A percentile compares a stretch with the other conserved stretches of the same genome.
Evolutionary conservation across 2,888 invertebrate species (phyloP).

Genomic region (Tupiocoris notatus): DNA sequence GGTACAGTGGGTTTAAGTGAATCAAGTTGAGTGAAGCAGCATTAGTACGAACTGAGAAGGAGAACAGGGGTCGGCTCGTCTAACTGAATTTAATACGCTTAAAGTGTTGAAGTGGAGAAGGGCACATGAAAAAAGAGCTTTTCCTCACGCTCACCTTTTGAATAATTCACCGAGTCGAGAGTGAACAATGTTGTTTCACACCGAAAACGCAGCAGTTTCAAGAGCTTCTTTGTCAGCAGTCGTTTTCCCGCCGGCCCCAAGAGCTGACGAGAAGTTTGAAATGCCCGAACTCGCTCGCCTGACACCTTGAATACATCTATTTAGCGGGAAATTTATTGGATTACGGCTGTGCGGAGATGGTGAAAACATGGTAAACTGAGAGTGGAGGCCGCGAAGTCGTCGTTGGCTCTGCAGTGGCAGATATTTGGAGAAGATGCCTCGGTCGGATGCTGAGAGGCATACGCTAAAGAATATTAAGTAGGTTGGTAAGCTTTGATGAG

Average conservation of each 20-base stretch:
- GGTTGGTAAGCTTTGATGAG: no score
- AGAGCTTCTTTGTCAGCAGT: constrained; percentile 20
- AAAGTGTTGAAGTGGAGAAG: constrained; percentile 19
- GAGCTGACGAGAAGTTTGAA: constrained; percentile 20
- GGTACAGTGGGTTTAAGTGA: constrained; percentile 15
- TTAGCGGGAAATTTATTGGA: constrained; percentile 13
- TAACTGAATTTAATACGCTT: constrained; percentile 42
- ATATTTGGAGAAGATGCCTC: neutral
- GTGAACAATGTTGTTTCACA: constrained; percentile 38
- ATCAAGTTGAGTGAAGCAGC: constrained; percentile 13
- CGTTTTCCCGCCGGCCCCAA: neutral
- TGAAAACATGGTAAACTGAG: neutral
- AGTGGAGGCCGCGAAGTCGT: no score
- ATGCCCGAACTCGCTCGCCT: neutral
- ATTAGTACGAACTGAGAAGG: neutral
- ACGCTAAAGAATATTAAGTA: neutral
- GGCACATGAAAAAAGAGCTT: constrained; percentile 8
- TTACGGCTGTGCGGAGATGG: neutral
- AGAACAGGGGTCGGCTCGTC: constrained; percentile 15
- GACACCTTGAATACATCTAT: constrained; percentile 35
- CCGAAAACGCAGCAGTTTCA: constrained; percentile 4
- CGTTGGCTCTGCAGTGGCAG: neutral
- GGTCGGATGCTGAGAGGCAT: neutral
- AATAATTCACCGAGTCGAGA: constrained; percentile 38
- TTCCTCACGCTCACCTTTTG: constrained; percentile 34